Percentiles rank a stretch among this genome's conserved stretches.
phyloP scores from a whole-genome alignment of 2,888 invertebrate species.

The Lypha dubia region DNA sequence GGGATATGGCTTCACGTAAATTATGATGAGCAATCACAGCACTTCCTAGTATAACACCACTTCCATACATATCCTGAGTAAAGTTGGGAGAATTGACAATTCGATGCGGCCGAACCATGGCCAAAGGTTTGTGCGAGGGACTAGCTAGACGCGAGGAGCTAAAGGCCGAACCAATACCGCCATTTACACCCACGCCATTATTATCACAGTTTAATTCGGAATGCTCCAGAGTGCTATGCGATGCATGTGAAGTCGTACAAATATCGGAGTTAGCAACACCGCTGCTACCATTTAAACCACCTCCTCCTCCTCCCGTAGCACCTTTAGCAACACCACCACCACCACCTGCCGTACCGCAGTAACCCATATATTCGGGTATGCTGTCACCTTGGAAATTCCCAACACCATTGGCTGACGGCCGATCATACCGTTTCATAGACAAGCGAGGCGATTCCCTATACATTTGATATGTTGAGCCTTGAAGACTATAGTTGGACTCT shows the following conservation, averaged over 20 bases:
- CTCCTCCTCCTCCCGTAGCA: slow-evolving; percentile 65
- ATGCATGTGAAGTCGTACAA: slow-evolving; percentile 77
- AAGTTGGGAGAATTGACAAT: slow-evolving; percentile 82
- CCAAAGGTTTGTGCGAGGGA: slow-evolving; percentile 79
- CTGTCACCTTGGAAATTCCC: slow-evolving; percentile 77
- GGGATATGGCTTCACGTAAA: slow-evolving; percentile 86
- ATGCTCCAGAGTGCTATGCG: slow-evolving; percentile 83
- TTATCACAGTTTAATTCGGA: slow-evolving; percentile 84
- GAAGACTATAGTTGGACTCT: slow-evolving; percentile 85
- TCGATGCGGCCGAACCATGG: slow-evolving; percentile 83
- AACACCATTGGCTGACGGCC: slow-evolving; percentile 84
- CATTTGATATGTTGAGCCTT: slow-evolving; percentile 83
- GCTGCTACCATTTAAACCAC: slow-evolving; percentile 55
- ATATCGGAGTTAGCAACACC: slow-evolving; percentile 74
- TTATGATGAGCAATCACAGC: slow-evolving; percentile 70
- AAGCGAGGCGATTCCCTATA: slow-evolving; percentile 82
- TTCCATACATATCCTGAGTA: slow-evolving; percentile 76
- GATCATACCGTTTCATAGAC: slow-evolving; percentile 83
- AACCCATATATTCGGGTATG: slow-evolving; percentile 75
- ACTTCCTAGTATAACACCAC: slow-evolving; percentile 71
- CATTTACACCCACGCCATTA: slow-evolving; percentile 76
- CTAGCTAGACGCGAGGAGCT: slow-evolving; percentile 60
- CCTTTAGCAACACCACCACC: slow-evolving; percentile 58
- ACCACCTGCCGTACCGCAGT: slow-evolving; percentile 72
- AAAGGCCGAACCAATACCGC: slow-evolving; percentile 69